These are phyloP conservation scores for Progne subis DNA, from an alignment of 2,113 vertebrate genomes.

Conservation along the genomic window DNA sequence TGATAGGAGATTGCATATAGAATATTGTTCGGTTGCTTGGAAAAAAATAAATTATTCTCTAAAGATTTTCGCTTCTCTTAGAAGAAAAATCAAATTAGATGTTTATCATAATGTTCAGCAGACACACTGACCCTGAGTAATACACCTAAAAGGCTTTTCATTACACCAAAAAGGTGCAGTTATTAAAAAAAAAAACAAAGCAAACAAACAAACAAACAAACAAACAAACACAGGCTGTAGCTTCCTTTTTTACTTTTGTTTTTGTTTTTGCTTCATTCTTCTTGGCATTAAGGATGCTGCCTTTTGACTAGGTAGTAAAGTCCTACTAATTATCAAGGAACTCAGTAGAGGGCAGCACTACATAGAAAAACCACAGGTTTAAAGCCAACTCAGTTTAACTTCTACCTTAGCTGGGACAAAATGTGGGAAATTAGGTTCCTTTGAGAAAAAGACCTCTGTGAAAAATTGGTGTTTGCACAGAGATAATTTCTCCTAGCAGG, in stretches of 20 bases:
- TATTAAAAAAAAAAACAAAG: neutral
- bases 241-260: too few relatives aligned
- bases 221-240: rapidly evolving
- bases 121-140: neutral
- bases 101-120: neutral
- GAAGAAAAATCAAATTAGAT: neutral
- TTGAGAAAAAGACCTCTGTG: rapidly evolving
- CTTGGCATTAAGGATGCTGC: neutral
- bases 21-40: neutral
- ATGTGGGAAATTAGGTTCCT: neutral
- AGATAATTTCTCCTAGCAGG: neutral
- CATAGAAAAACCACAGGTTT: neutral
- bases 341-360: slow-evolving; percentile 42
- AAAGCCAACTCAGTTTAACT: neutral
- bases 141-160: neutral
- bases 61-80: neutral
- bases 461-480: neutral
- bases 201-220: too few relatives aligned
- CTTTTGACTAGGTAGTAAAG: neutral
- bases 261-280: neutral
- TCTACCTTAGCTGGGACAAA: neutral
- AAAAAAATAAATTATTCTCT: neutral
- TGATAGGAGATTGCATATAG: neutral
- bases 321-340: neutral
- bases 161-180: neutral